Evolutionary conservation across 2,888 invertebrate species (phyloP).

Genomic region (Eucera pruinosa): DNA sequence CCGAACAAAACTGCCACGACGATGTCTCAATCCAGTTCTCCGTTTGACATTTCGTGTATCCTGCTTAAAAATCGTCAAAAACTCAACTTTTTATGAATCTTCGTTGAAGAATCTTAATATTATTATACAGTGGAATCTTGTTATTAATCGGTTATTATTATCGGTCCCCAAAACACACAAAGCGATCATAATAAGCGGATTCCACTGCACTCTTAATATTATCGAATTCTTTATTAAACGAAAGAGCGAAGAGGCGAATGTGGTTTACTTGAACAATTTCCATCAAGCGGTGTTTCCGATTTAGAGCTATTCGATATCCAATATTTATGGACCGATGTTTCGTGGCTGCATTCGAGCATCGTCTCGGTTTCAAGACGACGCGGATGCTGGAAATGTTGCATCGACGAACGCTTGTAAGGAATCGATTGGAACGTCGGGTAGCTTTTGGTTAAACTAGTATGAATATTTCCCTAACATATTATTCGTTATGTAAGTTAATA

Average conservation of each 20-base stretch:
- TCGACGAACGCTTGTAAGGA: slow-evolving; percentile 22
- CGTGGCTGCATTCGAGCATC: slow-evolving; percentile 2
- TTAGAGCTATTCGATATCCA: slow-evolving; percentile 47
- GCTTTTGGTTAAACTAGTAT: slow-evolving; percentile 30
- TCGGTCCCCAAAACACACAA: too few relatives aligned
- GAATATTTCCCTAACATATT: neutral
- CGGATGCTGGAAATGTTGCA: slow-evolving; percentile 9
- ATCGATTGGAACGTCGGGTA: slow-evolving; percentile 25
- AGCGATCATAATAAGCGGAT: too few relatives aligned
- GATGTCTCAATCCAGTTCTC: slow-evolving; percentile 56
- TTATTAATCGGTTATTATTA: too few relatives aligned
- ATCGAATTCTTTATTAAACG: slow-evolving; percentile 27
- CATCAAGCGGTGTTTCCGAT: slow-evolving; percentile 36
- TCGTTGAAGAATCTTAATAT: too few relatives aligned
- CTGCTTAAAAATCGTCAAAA: too few relatives aligned
- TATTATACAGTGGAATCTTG: too few relatives aligned
- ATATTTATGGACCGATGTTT: slow-evolving; percentile 50
- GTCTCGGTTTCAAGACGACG: slow-evolving; percentile 7
- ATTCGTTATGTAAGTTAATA: neutral
- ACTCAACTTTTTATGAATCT: too few relatives aligned
- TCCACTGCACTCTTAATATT: too few relatives aligned
- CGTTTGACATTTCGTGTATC: neutral
- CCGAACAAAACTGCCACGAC: slow-evolving; percentile 18
- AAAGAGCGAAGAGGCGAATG: neutral
- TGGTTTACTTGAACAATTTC: slow-evolving; percentile 31